Evolutionary conservation across 2,113 vertebrate species (phyloP).

Genomic region (Clarias magur): DNA sequence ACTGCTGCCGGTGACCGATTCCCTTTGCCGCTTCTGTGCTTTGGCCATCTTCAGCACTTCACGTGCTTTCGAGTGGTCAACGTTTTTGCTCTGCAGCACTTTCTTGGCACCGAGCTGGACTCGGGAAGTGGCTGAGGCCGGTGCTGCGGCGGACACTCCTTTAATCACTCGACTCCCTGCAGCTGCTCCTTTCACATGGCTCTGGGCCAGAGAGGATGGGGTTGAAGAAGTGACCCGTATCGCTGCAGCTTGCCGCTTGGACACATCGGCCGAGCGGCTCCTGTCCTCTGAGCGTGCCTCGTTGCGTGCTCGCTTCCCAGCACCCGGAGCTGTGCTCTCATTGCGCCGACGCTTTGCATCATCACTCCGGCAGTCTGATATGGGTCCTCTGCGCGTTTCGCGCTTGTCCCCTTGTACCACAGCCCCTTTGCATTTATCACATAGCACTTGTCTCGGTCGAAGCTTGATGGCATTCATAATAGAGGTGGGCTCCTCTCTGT

Average conservation of each 20-base stretch:
- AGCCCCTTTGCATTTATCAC: constrained; percentile 94
- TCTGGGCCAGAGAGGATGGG: constrained; percentile 65
- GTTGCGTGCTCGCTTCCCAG: constrained; percentile 88
- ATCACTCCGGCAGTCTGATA: constrained; percentile 82
- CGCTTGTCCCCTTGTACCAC: constrained; percentile 83
- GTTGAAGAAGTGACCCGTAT: constrained; percentile 76
- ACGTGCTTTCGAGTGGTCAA: constrained; percentile 85
- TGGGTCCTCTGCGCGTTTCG: constrained; percentile 79
- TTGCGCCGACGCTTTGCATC: constrained; percentile 83
- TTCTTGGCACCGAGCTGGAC: constrained; percentile 88
- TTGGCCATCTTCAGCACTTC: constrained; percentile 89
- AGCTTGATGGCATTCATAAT: constrained; percentile 98
- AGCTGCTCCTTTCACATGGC: constrained; percentile 73
- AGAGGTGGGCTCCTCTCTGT: constrained; percentile 94
- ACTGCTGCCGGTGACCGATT: constrained; percentile 49
- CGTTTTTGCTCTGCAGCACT: constrained; percentile 88
- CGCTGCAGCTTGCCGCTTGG: constrained; percentile 78
- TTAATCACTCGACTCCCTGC: constrained; percentile 75
- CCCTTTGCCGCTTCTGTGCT: constrained; percentile 83
- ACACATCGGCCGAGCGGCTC: constrained; percentile 72
- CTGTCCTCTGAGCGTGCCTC: constrained; percentile 85
- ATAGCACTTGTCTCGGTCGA: constrained; percentile 93
- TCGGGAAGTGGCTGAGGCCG: constrained; percentile 72
- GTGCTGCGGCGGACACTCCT: constrained; percentile 71
- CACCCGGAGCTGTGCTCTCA: constrained; percentile 78